phyloP scores from a whole-genome alignment of 2,113 vertebrate genomes.

The Coregonus clupeaformis region DNA sequence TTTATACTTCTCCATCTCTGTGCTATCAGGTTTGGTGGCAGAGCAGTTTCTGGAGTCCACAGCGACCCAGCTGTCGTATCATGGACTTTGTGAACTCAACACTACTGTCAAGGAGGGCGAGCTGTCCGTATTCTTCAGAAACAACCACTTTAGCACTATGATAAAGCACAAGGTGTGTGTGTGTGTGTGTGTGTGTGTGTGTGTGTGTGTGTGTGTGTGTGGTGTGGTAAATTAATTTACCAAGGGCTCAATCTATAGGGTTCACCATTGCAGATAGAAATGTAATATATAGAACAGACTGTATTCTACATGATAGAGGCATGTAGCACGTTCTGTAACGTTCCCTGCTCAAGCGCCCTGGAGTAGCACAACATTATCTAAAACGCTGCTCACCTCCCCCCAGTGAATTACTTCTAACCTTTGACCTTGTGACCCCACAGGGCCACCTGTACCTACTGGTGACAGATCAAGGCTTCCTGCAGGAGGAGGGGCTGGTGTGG shows the following conservation, averaged over 20 bases:
- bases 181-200: not conserved
- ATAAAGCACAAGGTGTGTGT: constrained; percentile 86
- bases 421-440: constrained; percentile 56
- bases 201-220: constrained; percentile 52
- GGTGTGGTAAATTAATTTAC: not conserved
- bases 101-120: constrained; percentile 79
- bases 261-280: too few species aligned
- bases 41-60: constrained; percentile 93
- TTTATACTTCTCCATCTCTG: constrained; percentile 69
- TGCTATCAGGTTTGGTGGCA: constrained; percentile 82
- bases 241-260: too few species aligned
- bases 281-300: too few species aligned
- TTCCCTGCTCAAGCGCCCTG: too few species aligned
- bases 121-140: constrained; percentile 93
- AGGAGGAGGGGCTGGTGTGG: constrained; percentile 86
- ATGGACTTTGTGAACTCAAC: constrained; percentile 89
- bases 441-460: constrained; percentile 92
- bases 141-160: constrained; percentile 96
- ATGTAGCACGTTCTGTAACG: too few species aligned
- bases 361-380: too few species aligned
- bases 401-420: not conserved
- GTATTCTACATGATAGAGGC: too few species aligned
- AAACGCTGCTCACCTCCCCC: too few species aligned
- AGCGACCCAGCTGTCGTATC: constrained; percentile 87
- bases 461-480: constrained; percentile 92